Evolutionary conservation across 2,113 vertebrate species (phyloP), one percentile per base, ranked within the genome.

Genomic region (Lepisosteus oculatus): DNA sequence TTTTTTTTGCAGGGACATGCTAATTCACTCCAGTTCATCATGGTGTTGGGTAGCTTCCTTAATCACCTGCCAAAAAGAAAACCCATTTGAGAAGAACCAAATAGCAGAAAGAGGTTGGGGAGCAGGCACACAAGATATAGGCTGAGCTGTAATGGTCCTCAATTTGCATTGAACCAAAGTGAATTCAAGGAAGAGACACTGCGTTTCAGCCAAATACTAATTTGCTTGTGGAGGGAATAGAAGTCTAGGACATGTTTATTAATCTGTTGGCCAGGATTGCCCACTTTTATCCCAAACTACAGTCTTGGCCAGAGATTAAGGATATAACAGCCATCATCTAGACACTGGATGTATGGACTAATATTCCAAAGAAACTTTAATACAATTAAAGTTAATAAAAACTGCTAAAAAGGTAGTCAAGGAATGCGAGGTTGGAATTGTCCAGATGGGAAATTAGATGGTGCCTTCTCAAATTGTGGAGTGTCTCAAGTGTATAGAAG

Each of bases 41-140:
- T 95, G 92, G 71, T 93, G 90, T 84, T 96, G 94, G 81, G 92
- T 94, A 76, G 92, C 94, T 88, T 95, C 94, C 65, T 95, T 95
- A 84, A 95, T 94, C 81, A 95, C 92, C 95, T 96, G 84, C 76
- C 47, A 72, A 74, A 2, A 29, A 29, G 29, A 29, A 29, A 29
- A 29, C 29, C 29, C 29, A 29, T 29, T 29, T 29, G 29, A 29
- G 29, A 29, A 29, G 29, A 29, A 29, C 29, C 29, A 29, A 29
- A 29, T 2, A 29, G 29, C 29, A 29, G 29, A 75, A 73, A 41
- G 74, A 68, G 75, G 65, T 59, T 15, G 42, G 9, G 41, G 17
- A 3, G 15, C 9, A 41, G 43, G 43, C 3, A 15, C 45, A 55
- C 12, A 63, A 3, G 45, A 9, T 63, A 43, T 2, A 29, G 1